These are phyloP conservation scores for Aurelia sp. DNA, from an alignment of 30 jellyfish, hydroid and myxozoan species.

Conservation along the genomic window DNA sequence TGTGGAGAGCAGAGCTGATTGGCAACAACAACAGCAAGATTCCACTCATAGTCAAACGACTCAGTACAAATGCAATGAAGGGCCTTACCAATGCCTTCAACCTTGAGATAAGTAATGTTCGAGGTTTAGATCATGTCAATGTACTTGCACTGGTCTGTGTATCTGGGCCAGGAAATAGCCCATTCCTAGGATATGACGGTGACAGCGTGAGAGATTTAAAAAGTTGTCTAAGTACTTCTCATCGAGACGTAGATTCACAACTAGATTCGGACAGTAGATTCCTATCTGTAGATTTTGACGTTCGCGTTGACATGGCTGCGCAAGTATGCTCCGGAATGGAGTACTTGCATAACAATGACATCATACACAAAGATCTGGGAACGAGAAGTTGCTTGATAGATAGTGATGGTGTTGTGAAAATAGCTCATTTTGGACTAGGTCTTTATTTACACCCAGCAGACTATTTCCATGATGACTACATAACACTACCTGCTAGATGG, in stretches of 20 bases:
- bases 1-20: slow-evolving; percentile 80
- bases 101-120: slow-evolving; percentile 64
- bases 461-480: slow-evolving; percentile 41
- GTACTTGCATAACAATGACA: slow-evolving; percentile 65
- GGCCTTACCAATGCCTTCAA: slow-evolving; percentile 59
- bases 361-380: slow-evolving; percentile 85
- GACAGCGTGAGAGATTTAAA: slow-evolving; percentile 63
- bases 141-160: slow-evolving; percentile 67
- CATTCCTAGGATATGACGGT: slow-evolving; percentile 79
- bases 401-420: slow-evolving; percentile 46
- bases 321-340: slow-evolving; percentile 83
- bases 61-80: slow-evolving; percentile 71
- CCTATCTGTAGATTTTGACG: slow-evolving; percentile 10
- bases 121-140: slow-evolving; percentile 73
- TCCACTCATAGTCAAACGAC: slow-evolving; percentile 62
- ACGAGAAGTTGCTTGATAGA: slow-evolving; percentile 84
- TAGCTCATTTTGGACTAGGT: slow-evolving; percentile 84
- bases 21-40: slow-evolving; percentile 23
- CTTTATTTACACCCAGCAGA: slow-evolving; percentile 78
- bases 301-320: slow-evolving; percentile 39
- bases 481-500: slow-evolving; percentile 86
- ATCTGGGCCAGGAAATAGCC: slow-evolving; percentile 71
- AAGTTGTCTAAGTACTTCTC: slow-evolving; percentile 24
- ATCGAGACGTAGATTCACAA: slow-evolving; percentile 23
- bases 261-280: slow-evolving; percentile 17